phyloP scores from a whole-genome alignment of 2,888 invertebrate species.

The Lottia scabra region DNA sequence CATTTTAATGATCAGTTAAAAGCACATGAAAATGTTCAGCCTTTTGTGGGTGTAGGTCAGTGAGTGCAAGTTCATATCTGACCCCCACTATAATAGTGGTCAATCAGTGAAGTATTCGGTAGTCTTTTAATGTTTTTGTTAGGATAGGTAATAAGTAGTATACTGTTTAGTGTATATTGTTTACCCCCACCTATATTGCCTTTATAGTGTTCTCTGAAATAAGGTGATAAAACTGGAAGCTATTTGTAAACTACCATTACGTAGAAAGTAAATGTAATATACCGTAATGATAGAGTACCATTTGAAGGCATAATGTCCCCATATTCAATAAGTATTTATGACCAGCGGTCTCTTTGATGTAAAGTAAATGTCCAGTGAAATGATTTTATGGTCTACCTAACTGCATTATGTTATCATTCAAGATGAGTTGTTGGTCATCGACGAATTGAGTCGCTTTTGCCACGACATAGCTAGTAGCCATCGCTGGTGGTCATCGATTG shows the following conservation, averaged over 20 bases:
- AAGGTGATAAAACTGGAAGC: neutral
- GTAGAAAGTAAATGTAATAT: neutral
- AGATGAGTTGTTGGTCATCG: constrained; percentile 3
- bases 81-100: neutral
- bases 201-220: neutral
- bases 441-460: neutral
- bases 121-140: no score
- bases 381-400: constrained; percentile 1
- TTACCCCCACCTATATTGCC: neutral
- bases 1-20: constrained; percentile 4
- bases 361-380: neutral
- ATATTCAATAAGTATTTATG: neutral
- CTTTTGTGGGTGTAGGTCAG: neutral
- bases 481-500: neutral
- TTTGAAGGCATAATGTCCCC: neutral
- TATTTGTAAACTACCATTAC: neutral
- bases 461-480: neutral
- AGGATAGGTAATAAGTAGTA: neutral
- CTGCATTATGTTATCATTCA: neutral
- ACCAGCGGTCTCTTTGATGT: neutral
- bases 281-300: neutral
- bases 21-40: neutral
- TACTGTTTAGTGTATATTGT: neutral
- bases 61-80: neutral
- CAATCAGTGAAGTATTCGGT: no score